These are phyloP conservation scores for Nebria ingens DNA, from an alignment of 1,140 invertebrate species.

Conservation along the genomic window DNA sequence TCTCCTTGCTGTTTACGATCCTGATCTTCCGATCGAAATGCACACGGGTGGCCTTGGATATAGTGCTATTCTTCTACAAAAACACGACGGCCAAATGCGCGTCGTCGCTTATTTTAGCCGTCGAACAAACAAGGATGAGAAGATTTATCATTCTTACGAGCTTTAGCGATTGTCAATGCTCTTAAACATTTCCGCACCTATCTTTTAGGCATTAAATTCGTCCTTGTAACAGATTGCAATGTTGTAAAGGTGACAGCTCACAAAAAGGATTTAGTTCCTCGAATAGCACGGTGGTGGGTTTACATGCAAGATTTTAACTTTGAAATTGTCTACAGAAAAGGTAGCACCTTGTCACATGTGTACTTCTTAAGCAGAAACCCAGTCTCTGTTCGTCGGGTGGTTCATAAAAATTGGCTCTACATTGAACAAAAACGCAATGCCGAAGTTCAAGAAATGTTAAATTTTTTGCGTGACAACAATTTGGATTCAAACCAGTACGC, in stretches of 20 bases:
- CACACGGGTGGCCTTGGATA: constrained; percentile 22
- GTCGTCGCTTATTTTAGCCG: constrained; percentile 23
- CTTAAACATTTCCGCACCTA: constrained; percentile 25
- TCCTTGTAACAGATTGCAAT: constrained; percentile 28
- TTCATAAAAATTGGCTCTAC: background rate
- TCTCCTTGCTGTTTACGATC: constrained; percentile 21
- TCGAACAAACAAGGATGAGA: constrained; percentile 13
- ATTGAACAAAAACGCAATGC: background rate
- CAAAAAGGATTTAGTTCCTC: constrained; percentile 28
- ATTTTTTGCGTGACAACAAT: background rate
- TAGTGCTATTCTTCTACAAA: constrained; percentile 9
- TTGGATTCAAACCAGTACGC: background rate
- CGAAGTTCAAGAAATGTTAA: background rate
- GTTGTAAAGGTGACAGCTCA: constrained; percentile 26
- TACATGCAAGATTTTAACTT: constrained; percentile 32
- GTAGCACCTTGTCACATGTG: constrained; percentile 11
- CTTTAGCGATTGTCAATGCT: constrained; percentile 24
- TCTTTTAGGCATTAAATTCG: constrained; percentile 27
- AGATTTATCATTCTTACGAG: constrained; percentile 30
- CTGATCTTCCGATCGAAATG: constrained; percentile 18
- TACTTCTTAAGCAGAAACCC: constrained; percentile 13
- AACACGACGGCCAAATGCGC: background rate
- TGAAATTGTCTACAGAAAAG: constrained; percentile 24
- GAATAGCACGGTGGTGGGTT: constrained; percentile 32
- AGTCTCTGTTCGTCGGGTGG: constrained; percentile 3